These are phyloP conservation scores for Electrophaes corylata DNA, from an alignment of 2,888 invertebrate genomes.

Conservation along the genomic window DNA sequence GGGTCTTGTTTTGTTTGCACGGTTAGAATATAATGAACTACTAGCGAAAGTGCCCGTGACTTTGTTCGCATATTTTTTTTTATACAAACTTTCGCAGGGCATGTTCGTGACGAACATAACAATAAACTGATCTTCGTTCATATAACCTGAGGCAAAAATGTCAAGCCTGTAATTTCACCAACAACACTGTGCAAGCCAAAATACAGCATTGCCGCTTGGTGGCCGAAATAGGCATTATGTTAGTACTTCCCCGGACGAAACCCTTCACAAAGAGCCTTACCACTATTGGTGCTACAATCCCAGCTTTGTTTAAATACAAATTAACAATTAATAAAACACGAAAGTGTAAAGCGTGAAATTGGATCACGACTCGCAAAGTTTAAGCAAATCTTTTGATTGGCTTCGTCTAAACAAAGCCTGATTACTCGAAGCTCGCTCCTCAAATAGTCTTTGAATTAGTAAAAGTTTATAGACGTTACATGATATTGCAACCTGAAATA, in stretches of 20 bases:
- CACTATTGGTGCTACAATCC: not conserved
- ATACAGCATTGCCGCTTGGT: too few species aligned
- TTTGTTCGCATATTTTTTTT: too few species aligned
- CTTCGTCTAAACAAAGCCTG: conserved; percentile 47
- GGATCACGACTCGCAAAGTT: conserved; percentile 55
- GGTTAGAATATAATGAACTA: not conserved
- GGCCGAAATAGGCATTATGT: too few species aligned
- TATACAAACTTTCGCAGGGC: too few species aligned
- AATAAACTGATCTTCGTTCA: too few species aligned
- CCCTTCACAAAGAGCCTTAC: too few species aligned
- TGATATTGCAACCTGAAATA: conserved; percentile 8
- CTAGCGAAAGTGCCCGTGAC: too few species aligned
- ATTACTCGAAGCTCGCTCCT: conserved; percentile 18
- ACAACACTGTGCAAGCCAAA: too few species aligned
- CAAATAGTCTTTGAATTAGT: conserved; percentile 30
- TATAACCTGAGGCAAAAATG: too few species aligned
- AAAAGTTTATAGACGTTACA: conserved; percentile 19
- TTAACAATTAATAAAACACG: conserved; percentile 64
- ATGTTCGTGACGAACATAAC: too few species aligned
- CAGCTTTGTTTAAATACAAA: conserved; percentile 50
- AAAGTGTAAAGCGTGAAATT: conserved; percentile 59
- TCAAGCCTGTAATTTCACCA: too few species aligned
- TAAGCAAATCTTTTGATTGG: conserved; percentile 55
- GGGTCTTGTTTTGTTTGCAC: conserved; percentile 20
- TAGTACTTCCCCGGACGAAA: too few species aligned